phyloP scores from a whole-genome alignment of 2,113 vertebrate genomes.

The Syngnathus scovelli region DNA sequence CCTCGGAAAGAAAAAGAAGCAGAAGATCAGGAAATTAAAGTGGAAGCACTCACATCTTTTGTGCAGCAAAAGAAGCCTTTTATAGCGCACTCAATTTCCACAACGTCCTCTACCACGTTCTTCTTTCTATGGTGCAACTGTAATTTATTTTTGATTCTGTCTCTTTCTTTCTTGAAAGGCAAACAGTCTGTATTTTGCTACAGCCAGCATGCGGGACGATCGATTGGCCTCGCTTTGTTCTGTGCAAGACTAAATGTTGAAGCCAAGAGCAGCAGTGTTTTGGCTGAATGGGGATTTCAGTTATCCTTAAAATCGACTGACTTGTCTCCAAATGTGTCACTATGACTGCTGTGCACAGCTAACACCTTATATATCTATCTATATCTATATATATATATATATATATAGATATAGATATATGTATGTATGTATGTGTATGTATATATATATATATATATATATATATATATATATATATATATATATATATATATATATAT shows the following conservation, averaged over 20 bases:
- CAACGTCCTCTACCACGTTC: conserved; percentile 37
- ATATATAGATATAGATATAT: too few relatives aligned
- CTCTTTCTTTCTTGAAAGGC: conserved; percentile 10
- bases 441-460: too few relatives aligned
- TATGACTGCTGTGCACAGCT: conserved; percentile 16
- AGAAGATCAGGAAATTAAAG: conserved; percentile 62
- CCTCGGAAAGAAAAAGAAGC: conserved; percentile 45
- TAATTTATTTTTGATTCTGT: conserved; percentile 59
- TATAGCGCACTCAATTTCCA: conserved; percentile 53
- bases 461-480: too few relatives aligned
- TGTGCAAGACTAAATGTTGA: conserved; percentile 59
- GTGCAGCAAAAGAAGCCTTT: conserved; percentile 51
- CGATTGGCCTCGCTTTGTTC: conserved; percentile 65
- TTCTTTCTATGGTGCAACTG: conserved; percentile 48
- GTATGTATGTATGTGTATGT: too few relatives aligned
- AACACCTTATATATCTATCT: background rate
- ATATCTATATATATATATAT: too few relatives aligned
- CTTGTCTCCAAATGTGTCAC: conserved; percentile 25
- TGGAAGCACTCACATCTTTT: conserved; percentile 68
- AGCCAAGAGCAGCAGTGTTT: conserved; percentile 59
- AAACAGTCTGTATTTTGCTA: conserved; percentile 47
- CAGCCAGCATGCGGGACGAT: conserved; percentile 52
- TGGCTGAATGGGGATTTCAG: conserved; percentile 59
- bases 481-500: too few relatives aligned
- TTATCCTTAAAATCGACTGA: conserved; percentile 46